phyloP scores from a whole-genome alignment of 2,113 vertebrate genomes.

The Ifrita kowaldi region DNA sequence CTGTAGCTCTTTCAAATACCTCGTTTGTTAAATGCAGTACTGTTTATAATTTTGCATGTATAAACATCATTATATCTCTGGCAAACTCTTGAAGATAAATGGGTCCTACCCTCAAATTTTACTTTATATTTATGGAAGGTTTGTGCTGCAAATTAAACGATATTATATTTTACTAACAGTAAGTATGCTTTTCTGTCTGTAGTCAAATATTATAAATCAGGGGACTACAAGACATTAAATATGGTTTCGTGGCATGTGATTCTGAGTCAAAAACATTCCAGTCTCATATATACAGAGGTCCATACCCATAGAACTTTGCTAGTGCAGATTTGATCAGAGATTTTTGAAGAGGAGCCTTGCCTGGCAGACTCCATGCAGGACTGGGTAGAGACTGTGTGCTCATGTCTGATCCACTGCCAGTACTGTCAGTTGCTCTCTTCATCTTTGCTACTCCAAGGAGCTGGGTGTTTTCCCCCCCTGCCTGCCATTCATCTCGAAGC shows the following conservation, averaged over 20 bases:
- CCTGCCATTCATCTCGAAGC: not conserved
- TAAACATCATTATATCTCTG: not conserved
- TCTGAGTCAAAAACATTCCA: not conserved
- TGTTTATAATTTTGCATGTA: not conserved
- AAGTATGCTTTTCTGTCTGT: not conserved
- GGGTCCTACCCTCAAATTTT: not conserved
- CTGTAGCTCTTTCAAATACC: constrained; percentile 9
- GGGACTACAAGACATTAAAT: not conserved
- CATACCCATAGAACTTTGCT: not conserved
- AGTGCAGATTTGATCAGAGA: not conserved
- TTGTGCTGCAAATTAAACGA: not conserved
- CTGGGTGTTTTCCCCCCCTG: not conserved
- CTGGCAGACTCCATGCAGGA: not conserved
- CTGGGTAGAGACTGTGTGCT: not conserved
- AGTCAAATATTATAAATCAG: not conserved
- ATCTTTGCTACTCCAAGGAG: not conserved
- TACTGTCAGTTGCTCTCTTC: not conserved
- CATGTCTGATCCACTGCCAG: not conserved
- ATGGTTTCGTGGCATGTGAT: not conserved
- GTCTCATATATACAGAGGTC: not conserved
- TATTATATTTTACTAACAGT: not conserved
- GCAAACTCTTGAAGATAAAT: not conserved
- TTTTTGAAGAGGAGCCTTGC: not conserved
- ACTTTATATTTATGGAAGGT: not conserved
- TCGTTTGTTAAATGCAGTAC: not conserved